These are phyloP conservation scores for Sebastes oblongus DNA, from an alignment of 2,797 vertebrate genomes.

Conservation along the genomic window DNA sequence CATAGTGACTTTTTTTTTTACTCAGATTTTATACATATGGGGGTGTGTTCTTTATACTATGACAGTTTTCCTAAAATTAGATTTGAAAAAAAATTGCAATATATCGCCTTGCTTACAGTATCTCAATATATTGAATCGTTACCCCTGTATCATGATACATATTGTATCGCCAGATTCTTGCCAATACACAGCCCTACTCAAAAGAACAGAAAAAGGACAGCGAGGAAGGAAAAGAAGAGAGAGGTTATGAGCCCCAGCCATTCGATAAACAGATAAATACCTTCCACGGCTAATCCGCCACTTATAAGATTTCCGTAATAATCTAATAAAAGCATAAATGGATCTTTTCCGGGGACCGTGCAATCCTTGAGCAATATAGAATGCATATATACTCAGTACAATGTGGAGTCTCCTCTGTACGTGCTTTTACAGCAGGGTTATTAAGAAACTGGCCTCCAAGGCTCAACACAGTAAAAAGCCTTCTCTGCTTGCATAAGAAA, in stretches of 20 bases:
- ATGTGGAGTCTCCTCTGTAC: conserved; percentile 5
- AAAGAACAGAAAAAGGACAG: conserved; percentile 9
- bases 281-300: conserved; percentile 50
- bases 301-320: conserved; percentile 67
- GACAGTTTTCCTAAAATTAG: no score
- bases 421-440: conserved; percentile 19
- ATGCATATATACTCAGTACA: conserved; percentile 23
- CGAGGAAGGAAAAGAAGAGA: background rate
- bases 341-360: conserved; percentile 47
- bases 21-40: no score
- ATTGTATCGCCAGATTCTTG: no score
- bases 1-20: fast-evolving
- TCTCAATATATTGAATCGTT: no score
- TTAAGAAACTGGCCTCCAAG: conserved; percentile 18
- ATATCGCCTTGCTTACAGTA: no score
- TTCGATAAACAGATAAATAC: conserved; percentile 72
- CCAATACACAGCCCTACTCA: background rate
- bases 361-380: conserved; percentile 22
- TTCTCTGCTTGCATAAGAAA: conserved; percentile 16
- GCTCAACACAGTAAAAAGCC: conserved; percentile 3
- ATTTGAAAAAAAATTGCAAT: no score
- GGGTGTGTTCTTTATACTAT: no score
- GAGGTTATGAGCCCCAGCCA: conserved; percentile 37
- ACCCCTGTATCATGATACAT: no score
- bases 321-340: conserved; percentile 72